Percentiles rank a stretch among this genome's conserved stretches.
These are phyloP conservation scores for Podarcis lilfordi DNA, from an alignment of 2,797 vertebrate species.

Conservation along the genomic window DNA sequence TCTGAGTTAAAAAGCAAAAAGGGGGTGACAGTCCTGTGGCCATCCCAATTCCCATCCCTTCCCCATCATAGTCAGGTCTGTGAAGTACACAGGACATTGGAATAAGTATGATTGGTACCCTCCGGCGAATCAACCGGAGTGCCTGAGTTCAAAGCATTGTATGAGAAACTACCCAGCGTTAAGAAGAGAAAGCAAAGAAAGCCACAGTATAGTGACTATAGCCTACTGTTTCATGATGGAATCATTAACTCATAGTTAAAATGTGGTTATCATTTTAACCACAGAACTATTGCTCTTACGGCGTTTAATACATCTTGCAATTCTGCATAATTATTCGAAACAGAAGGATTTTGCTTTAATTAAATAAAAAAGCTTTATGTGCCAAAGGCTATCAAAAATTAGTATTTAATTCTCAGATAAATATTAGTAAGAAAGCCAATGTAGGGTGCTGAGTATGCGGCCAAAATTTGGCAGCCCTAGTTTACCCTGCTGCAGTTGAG, in stretches of 20 bases:
- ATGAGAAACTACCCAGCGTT: not conserved
- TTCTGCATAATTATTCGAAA: slow-evolving; percentile 59
- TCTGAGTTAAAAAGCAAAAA: not conserved
- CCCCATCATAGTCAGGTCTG: not conserved
- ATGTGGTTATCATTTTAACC: slow-evolving; percentile 24
- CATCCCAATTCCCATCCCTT: not conserved
- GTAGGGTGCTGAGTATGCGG: slow-evolving; percentile 45
- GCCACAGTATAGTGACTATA: not conserved
- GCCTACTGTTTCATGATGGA: slow-evolving; percentile 35
- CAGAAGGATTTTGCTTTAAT: slow-evolving; percentile 63
- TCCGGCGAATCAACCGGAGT: not conserved
- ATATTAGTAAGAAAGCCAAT: slow-evolving; percentile 45
- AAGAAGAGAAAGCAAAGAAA: not conserved
- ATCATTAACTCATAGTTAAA: not conserved
- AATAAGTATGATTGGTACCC: not conserved
- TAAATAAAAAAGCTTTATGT: slow-evolving; percentile 64
- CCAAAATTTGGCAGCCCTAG: slow-evolving; percentile 32
- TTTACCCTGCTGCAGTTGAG: not conserved
- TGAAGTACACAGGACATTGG: not conserved
- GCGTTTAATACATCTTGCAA: slow-evolving; percentile 59
- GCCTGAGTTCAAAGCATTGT: not conserved
- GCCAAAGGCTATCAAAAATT: slow-evolving; percentile 47
- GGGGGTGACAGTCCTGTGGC: not conserved
- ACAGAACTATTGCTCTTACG: slow-evolving; percentile 10
- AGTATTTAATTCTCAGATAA: slow-evolving; percentile 60